phyloP scores from a whole-genome alignment of 2,888 invertebrate species.

The Noctuana brunneofusca region DNA sequence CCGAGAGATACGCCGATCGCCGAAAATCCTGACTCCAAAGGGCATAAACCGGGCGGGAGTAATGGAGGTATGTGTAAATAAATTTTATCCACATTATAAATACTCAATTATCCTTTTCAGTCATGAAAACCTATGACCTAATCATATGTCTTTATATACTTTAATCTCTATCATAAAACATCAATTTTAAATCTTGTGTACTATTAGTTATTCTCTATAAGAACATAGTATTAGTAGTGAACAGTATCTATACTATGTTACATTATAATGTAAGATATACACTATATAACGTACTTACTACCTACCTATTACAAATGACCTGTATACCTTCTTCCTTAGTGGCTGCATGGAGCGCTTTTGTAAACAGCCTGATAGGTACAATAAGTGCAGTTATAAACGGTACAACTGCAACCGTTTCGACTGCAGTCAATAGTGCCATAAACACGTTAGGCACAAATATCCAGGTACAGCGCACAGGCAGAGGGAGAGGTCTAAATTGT shows the following conservation, averaged over 20 bases:
- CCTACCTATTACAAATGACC: not conserved
- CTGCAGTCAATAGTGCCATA: constrained; percentile 66
- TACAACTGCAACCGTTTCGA: constrained; percentile 55
- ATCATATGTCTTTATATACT: too few species aligned
- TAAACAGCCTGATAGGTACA: constrained; percentile 65
- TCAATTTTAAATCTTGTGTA: too few species aligned
- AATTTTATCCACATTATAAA: not conserved
- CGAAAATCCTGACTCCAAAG: constrained; percentile 41
- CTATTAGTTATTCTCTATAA: too few species aligned
- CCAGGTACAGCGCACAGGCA: constrained; percentile 56
- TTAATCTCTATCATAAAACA: too few species aligned
- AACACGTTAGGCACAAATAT: constrained; percentile 70
- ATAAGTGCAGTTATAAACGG: constrained; percentile 68
- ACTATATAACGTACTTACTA: not conserved
- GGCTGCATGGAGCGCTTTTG: constrained; percentile 64
- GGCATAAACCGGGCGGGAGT: constrained; percentile 40
- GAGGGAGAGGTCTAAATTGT: not conserved
- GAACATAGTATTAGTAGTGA: too few species aligned
- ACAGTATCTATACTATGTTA: too few species aligned
- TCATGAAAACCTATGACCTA: too few species aligned
- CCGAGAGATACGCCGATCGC: too few species aligned
- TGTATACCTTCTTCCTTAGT: constrained; percentile 51
- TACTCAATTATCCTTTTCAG: too few species aligned
- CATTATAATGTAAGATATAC: not conserved
- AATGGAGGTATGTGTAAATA: constrained; percentile 18